Conservation (phyloP, 2,113 vertebrate species). For the Lota lota region DNA sequence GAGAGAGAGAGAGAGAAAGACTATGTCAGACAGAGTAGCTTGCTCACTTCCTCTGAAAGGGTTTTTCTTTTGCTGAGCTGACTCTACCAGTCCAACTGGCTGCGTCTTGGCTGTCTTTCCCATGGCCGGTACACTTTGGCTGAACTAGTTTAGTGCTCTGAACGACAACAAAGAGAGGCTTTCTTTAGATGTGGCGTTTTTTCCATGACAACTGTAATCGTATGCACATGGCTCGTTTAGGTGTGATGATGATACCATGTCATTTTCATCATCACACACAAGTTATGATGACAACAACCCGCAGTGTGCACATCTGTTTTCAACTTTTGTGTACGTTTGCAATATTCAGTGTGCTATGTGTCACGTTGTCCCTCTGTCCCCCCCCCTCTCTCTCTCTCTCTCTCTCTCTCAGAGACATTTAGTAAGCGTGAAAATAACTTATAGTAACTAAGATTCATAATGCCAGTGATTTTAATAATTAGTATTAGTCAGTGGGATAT, state of each 20-base stretch:
- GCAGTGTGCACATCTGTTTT: slow-evolving; percentile 6
- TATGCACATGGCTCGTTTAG: slow-evolving; percentile 2
- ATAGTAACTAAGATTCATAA: no score
- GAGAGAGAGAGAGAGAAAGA: background rate
- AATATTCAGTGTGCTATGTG: slow-evolving; percentile 5
- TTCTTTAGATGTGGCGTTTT: slow-evolving; percentile 36
- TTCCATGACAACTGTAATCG: slow-evolving; percentile 12
- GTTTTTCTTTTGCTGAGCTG: slow-evolving; percentile 31
- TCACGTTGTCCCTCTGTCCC: no score
- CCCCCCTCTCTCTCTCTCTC: no score
- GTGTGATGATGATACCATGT: slow-evolving; percentile 1
- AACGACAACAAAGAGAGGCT: slow-evolving; percentile 27
- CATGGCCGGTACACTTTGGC: slow-evolving; percentile 46
- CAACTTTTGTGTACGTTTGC: slow-evolving; percentile 14
- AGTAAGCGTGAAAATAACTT: no score
- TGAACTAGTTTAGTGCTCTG: slow-evolving; percentile 37
- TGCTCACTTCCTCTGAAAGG: slow-evolving; percentile 27
- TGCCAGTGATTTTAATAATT: no score
- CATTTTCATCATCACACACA: slow-evolving; percentile 11
- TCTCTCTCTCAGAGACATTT: no score
- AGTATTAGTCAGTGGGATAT: no score
- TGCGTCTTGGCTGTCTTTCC: slow-evolving; percentile 49
- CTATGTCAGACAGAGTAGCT: slow-evolving; percentile 1
- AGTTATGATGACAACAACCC: background rate
- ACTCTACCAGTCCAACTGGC: slow-evolving; percentile 67